Base-by-base conservation (phyloP, 2,888 invertebrate genomes). In the Apamea epomidion region DNA sequence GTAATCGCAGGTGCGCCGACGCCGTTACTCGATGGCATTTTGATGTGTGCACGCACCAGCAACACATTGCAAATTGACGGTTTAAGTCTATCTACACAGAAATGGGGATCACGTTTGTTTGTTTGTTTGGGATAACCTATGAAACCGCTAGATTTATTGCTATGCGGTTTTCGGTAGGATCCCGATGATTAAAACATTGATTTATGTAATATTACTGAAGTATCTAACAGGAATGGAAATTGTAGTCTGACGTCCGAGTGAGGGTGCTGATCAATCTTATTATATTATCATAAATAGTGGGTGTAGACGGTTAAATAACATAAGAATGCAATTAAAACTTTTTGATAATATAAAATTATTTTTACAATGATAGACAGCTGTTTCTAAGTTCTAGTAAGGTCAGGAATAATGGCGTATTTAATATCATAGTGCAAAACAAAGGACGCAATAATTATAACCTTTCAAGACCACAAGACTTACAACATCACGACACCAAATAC, bases 11-110 rank as follows among this genome's bases (percentile, higher is more conserved):
- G 92, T 93, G 91, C 88, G 87, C 88, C 82, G 83, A 86, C 89
- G 88, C 91, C 90, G 91, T 90, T 89, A 91, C 83, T 81, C 87
- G 89, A 89, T 91, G 89, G 90, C 90, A 87, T 91, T 91, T 91
- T 92, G 90, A 88, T 86, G 85, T 81, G 85, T 76, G 84, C 89
- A 90, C 88, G 90, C 84, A 88, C 76, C 86, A 37, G 71, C 67
- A 89, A 90, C 92, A 91, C 90, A 91, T 92, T 91, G 92, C 93
- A 94, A 94, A 94, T 94, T 94, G 92, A 91, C 89, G 91, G 92
- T 91, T 92, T 91, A 86, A 89, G 91, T 89, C 86, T 75, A 84
- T 86, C 84, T 82, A 80, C 73, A 76, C 25, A 78, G 69, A 70
- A 88, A 84, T 89, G 68, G 70, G 88, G 54, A 74, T 81, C 69